Base-by-base conservation (phyloP, 2,888 invertebrate genomes). In the Vanessa cardui region DNA sequence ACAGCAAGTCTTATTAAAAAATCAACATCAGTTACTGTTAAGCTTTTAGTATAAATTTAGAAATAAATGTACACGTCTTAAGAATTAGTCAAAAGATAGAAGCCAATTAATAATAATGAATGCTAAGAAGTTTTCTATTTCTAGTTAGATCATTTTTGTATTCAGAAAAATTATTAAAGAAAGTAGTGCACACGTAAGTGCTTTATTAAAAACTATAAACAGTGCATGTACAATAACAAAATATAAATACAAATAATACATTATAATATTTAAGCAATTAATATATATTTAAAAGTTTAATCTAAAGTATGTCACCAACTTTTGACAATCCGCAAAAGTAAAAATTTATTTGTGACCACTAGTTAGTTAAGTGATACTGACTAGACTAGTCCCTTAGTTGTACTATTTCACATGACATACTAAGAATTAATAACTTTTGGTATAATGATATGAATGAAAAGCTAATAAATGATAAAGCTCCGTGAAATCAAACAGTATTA, bases 211-310 rank as follows among this genome's bases (percentile, higher is more conserved):
- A 20, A 64, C 21, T 66, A 69, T 61, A 26, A 62, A 71, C 69
- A 72, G 73, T 78, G 76, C 77, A 80, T 78, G 77, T 83, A 81
- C 80, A 80, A 72, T 79, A 80, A 79, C 81, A 77, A 76, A 70
- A 72, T 62, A 71, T 47, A 70, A 60, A 61, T 58, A 70, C 45
- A 67, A 1, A 65, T n/a, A 45, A 45, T 70, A 59, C 15, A 73
- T 47, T 66, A 73, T 65, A 39, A 70, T 58, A 69, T 66, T 59
- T 31, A 72, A 68, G 26, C 54, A 61, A 56, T 54, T 33, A 44
- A 54, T 44, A 47, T 21, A 54, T 26, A 52, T 39, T 46, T 63
- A 15, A 44, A 26, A 64, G 33, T 44, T 4, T 39, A 50, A 39
- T 39, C n/a, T 15, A 59, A 7, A 63, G 45, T 63, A 61, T 66